Evolutionary conservation across 2,888 invertebrate genomes (phyloP), one percentile per base, ranked within the genome.

Genomic region (Pristionchus mayeri): DNA sequence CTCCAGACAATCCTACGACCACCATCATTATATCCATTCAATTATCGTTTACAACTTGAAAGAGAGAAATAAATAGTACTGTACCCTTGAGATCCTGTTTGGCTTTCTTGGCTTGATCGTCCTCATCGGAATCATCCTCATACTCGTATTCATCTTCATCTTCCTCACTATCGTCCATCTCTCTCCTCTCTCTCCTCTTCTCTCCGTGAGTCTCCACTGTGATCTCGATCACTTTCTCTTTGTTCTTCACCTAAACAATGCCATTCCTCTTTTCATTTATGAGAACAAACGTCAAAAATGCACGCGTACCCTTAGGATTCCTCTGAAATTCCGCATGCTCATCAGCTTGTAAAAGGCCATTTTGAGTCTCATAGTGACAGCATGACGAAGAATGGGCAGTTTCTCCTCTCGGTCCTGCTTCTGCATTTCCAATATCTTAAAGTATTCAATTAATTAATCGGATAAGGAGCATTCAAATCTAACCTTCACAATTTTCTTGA

Each of bases 1-100:
- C 98, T 57, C 98, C 98, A 0, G 97, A 98, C 88, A 98, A 94
- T 87, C 96, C 93, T 89, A 54, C 80, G 37, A 67, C 21, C 18
- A 21, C 16, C 63, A 63, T 30, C 4, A 67, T n/a, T 13, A 44
- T 44, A 13, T 13, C 44, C 6, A 44, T 44, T 9, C 44, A 44
- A n/a, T n/a, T n/a, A n/a, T n/a, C n/a, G n/a, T n/a, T n/a, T n/a
- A n/a, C n/a, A n/a, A n/a, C n/a, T n/a, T n/a, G n/a, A n/a, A n/a
- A n/a, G n/a, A 44, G 44, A 44, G 7, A 9, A 44, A 44, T 13
- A 6, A 44, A 44, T 44, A 44, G 44, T 50, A 50, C 9, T 60
- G 18, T 24, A 86, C 85, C 84, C 52, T 83, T 83, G 27, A 86
- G 79, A 85, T 86, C 86, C 67, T 86, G 86, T 9, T 50, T 27